Base-by-base conservation (phyloP, 1,140 invertebrate genomes). In the Bicyclus anynana region DNA sequence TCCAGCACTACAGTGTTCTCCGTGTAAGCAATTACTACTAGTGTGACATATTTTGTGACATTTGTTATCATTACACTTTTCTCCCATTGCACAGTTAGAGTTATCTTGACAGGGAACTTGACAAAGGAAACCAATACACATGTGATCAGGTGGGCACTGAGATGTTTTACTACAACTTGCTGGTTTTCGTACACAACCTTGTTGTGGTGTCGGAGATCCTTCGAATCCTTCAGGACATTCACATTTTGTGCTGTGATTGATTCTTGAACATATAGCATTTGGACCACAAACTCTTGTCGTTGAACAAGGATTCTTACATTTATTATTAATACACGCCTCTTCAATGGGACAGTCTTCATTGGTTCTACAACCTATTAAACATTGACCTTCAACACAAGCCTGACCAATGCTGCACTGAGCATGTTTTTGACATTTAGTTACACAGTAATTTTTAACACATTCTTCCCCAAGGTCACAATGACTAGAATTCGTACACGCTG, bases 21-120 rank as follows among this genome's bases (percentile, higher is more conserved):
- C 96, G 5, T 94, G 93, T 55, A 96, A 88, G 65, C 97, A 98
- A 71, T 97, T 97, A 67, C 94, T 94, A 72, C 96, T 96, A 2
- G 94, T 92, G 71, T 96, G 96, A 76, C 97, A 98, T 23, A 97
- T 91, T 89, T 96, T 97, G 12, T 93, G 90, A 65, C 96, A 97
- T 21, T 94, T 91, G 59, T 92, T 94, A 53, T 94, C 92, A 48
- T 91, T 91, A 68, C 96, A 97, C 44, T 94, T 92, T 87, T 97
- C 96, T 10, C 96, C 96, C 14, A 94, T 90, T 0, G 95, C 96
- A 78, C 96, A 97, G 40, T 92, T 88, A 3, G 82, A 89, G 40
- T 92, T 92, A 46, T 93, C 92, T 60, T 90, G 87, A 73, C 96
- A 97, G 13, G 93, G 92, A 9, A 94, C 91, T 72, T 94, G 93